Base-by-base conservation (phyloP, 23 tunicate genomes). In the Diplosoma virens region DNA sequence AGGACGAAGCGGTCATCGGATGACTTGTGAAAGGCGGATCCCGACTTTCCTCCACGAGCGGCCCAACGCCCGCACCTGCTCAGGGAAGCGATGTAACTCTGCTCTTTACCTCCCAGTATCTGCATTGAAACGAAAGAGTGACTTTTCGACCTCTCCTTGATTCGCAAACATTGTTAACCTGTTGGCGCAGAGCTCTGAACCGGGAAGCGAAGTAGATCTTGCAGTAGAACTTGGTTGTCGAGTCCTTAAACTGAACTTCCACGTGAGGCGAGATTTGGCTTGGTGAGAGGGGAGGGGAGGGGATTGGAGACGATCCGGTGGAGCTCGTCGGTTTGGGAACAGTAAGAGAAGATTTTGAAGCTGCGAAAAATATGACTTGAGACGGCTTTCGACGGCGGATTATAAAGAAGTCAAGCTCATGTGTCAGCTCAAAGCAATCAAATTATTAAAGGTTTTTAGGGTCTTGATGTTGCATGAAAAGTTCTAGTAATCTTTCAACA, bases 31-130 rank as follows among this genome's bases (percentile, higher is more conserved):
- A 87, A 94, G 21, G 90, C 71, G 0, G 90, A 79, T 6, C 99
- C 99, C 0, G 99, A 94, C 66, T 94, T 94, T 2, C 99, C 99
- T 4, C 99, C 99, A 2, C 84, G 58, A 16, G 99, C 95, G 14
- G 63, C 86, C 99, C 99, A 94, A 20, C 83, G 53, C 20, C 31
- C 63, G 70, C 99, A 90, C 0, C 95, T 69, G 1, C 82, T 56
- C 64, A 94, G 24, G 3, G 99, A 94, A n/a, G 37, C 6, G 25
- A 88, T 46, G 75, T 78, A 94, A 28, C 58, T 58, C 0, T 78
- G 72, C 35, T 93, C 98, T 17, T 65, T 33, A 29, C 75, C 67
- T 25, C 54, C 82, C 33, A 82, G 70, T 35, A 93, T 56, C 87
- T 89, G n/a, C 47, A 46, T n/a, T n/a, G n/a, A 25, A 1, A 61